Evolutionary conservation across 2,888 invertebrate genomes (phyloP).

Genomic region (Eucriotettix oculatus): DNA sequence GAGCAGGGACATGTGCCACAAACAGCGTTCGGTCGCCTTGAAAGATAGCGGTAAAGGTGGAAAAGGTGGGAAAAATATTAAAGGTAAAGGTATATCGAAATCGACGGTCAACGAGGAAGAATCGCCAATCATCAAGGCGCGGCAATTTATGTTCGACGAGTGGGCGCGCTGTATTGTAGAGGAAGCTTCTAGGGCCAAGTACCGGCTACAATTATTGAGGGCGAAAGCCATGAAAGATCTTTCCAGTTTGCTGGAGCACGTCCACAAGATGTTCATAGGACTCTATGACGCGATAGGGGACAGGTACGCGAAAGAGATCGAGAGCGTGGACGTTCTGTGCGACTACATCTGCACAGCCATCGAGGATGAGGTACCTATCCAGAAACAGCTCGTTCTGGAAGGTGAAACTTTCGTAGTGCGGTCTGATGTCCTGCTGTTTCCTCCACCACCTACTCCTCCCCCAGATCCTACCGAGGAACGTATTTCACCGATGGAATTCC

Average conservation of each 20-base stretch:
- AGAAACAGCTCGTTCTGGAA: conserved; percentile 31
- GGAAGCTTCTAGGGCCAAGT: conserved; percentile 33
- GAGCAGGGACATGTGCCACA: no score
- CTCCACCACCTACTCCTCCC: conserved; percentile 12
- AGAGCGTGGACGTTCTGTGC: conserved; percentile 21
- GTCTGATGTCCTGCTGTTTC: conserved; percentile 25
- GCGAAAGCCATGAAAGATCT: conserved; percentile 28
- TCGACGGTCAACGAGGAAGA: conserved; percentile 15
- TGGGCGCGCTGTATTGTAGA: conserved; percentile 39
- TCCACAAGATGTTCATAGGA: conserved; percentile 32
- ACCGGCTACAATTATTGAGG: conserved; percentile 26
- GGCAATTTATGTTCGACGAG: conserved; percentile 29
- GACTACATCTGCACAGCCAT: conserved; percentile 22
- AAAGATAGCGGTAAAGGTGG: no score
- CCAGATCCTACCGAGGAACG: conserved; percentile 13
- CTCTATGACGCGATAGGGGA: conserved; percentile 33
- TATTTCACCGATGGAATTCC: conserved; percentile 16
- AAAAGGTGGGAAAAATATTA: not conserved
- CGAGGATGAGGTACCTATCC: conserved; percentile 30
- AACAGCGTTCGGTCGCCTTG: no score
- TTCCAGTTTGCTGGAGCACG: conserved; percentile 29
- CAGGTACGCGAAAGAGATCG: conserved; percentile 25
- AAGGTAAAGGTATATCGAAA: conserved; percentile 1
- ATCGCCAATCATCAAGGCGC: not conserved
- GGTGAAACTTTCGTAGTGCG: conserved; percentile 33